Percentiles rank a stretch among this genome's conserved stretches.
Evolutionary conservation across 2,888 invertebrate species (phyloP).

Genomic region (Mimas tiliae): DNA sequence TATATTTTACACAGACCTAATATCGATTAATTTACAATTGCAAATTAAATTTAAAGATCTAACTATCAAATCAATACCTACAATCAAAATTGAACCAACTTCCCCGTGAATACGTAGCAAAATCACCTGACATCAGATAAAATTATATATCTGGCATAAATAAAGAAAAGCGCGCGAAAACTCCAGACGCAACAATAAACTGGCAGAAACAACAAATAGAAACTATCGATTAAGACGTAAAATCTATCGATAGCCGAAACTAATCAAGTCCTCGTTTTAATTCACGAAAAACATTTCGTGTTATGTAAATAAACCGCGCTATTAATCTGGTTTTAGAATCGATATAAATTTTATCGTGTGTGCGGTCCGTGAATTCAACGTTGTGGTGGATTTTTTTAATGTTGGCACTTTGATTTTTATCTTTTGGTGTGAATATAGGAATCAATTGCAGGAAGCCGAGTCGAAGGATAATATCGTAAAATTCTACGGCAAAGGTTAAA

Average conservation of each 20-base stretch:
- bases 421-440: neutral
- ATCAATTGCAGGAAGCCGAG: neutral
- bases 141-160: slow-evolving; percentile 1
- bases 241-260: slow-evolving; percentile 52
- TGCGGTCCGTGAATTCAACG: slow-evolving; percentile 17
- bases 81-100: neutral
- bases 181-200: slow-evolving; percentile 31
- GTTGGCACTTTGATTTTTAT: neutral
- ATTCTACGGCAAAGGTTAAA: no score
- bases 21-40: neutral
- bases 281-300: slow-evolving; percentile 51
- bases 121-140: neutral
- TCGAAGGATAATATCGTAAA: no score
- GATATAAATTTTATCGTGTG: slow-evolving; percentile 43
- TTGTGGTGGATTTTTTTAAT: slow-evolving; percentile 10
- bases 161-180: slow-evolving; percentile 25
- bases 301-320: slow-evolving; percentile 54
- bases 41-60: neutral
- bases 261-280: slow-evolving; percentile 56
- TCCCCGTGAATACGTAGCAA: neutral
- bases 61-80: neutral
- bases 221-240: slow-evolving; percentile 60
- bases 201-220: slow-evolving; percentile 41
- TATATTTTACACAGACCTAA: neutral
- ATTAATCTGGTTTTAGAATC: slow-evolving; percentile 52